Percentiles rank a stretch among this genome's conserved stretches.
phyloP scores from a whole-genome alignment of 2,888 invertebrate genomes.

The Tenodera sinensis region DNA sequence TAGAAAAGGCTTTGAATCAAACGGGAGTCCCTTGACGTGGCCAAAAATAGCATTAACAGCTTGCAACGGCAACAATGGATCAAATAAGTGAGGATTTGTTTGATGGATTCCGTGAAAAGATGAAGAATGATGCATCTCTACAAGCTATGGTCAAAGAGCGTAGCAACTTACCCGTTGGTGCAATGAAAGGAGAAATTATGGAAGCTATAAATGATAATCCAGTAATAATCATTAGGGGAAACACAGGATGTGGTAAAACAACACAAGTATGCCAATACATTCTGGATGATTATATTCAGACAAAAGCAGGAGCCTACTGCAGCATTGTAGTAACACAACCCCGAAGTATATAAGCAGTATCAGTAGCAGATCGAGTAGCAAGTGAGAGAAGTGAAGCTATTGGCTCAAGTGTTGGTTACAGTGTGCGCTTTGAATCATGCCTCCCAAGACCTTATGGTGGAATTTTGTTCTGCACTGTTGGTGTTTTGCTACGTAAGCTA shows the following conservation, averaged over 20 bases:
- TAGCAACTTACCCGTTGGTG: constrained; percentile 73
- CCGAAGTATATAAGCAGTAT: constrained; percentile 91
- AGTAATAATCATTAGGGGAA: constrained; percentile 89
- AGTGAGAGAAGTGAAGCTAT: constrained; percentile 82
- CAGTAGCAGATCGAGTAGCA: constrained; percentile 92
- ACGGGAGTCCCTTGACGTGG: too few relatives aligned
- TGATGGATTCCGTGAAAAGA: constrained; percentile 57
- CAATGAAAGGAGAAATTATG: constrained; percentile 74
- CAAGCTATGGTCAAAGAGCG: constrained; percentile 61
- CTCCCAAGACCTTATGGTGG: constrained; percentile 91
- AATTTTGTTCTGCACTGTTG: constrained; percentile 94
- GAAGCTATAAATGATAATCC: constrained; percentile 85
- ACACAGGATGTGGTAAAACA: constrained; percentile 94
- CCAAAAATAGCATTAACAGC: too few relatives aligned
- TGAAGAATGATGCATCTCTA: constrained; percentile 57
- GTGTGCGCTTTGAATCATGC: constrained; percentile 90
- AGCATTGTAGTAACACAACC: constrained; percentile 94
- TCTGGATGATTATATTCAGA: constrained; percentile 84
- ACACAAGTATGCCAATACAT: constrained; percentile 97
- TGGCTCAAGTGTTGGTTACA: constrained; percentile 74
- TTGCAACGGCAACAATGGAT: constrained; percentile 50
- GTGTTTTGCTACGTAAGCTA: too few relatives aligned
- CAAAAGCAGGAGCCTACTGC: constrained; percentile 87
- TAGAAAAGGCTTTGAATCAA: too few relatives aligned
- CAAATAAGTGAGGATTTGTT: constrained; percentile 69